Conservation (phyloP, 2,888 invertebrate genomes). For the Lycia hirtaria region DNA sequence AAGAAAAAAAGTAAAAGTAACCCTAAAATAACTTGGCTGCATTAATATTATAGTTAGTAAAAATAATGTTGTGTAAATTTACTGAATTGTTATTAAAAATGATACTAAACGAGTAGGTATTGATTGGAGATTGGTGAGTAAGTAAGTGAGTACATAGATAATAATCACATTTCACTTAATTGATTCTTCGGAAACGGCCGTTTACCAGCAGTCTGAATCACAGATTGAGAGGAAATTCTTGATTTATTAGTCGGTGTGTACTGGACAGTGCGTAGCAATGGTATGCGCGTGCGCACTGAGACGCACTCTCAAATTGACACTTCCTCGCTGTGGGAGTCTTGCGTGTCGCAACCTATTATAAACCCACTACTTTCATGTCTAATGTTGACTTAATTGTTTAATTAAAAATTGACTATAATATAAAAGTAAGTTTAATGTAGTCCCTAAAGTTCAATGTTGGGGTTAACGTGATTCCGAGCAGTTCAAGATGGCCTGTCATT, state of each 20-base stretch:
- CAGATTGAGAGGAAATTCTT: slow-evolving; percentile 44
- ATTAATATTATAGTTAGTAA: no score
- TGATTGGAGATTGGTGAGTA: background rate
- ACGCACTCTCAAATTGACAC: slow-evolving; percentile 39
- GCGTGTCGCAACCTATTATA: slow-evolving; percentile 20
- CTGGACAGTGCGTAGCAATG: slow-evolving; percentile 5
- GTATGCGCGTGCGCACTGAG: slow-evolving; percentile 17
- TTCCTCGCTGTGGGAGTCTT: slow-evolving; percentile 44
- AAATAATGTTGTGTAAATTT: no score
- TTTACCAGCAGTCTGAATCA: slow-evolving; percentile 27
- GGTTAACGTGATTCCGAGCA: no score
- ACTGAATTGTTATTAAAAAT: background rate
- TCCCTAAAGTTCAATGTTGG: no score
- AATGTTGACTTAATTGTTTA: no score
- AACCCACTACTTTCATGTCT: no score
- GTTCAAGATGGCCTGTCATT: no score
- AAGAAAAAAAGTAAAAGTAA: no score
- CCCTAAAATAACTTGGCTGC: no score
- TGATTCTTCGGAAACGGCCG: slow-evolving; percentile 29
- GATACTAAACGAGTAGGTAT: background rate
- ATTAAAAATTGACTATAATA: no score
- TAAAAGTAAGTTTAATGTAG: no score
- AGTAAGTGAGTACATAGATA: background rate
- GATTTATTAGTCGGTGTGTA: slow-evolving; percentile 43
- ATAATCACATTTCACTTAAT: slow-evolving; percentile 22